Base-by-base conservation (phyloP, 2,113 vertebrate species). In the Oreochromis aureus region DNA sequence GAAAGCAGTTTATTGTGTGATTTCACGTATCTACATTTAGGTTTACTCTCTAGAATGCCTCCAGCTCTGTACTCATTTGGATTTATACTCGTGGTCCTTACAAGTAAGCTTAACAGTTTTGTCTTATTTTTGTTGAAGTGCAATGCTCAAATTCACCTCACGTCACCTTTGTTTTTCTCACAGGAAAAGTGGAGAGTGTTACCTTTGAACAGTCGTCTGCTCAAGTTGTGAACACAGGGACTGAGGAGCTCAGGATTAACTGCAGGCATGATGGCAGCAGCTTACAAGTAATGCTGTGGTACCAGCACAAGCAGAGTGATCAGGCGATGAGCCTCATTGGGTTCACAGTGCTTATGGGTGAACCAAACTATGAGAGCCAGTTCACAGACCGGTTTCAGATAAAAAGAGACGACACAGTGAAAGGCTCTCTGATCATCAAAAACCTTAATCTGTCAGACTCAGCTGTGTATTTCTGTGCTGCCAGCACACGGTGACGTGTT, bases 391-490 rank as follows among this genome's bases (percentile, higher is more conserved):
- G 36, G 2, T 94, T 95, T 54, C 0, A 22, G 5, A 12, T 90
- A 13, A 87, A 30, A 12, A 89, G 80, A 84, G 0, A 78, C 9
- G 0, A 3, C 3, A 71, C 1, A 51, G 1, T 32, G 2, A 32
- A n/a, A 59, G 92, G 89, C 54, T 58, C 34, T 16, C 89, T 95
- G 13, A 80, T 46, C 46, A 88, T 95, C 53, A 81, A 71, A 71
- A 24, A 6, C 1, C 24, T 89, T 6, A 41, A 13, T 7, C 7
- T 13, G 18, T 82, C 90, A 84, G 87, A 71, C 66, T 71, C 66
- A 30, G 93, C 92, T 84, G 69, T 94, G 83, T 95, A 94, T 90
- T 95, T 90, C 76, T 95, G 94, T 36, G 94, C 94, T 79, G 92
- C 86, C 10, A 94, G 86, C 71, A 71, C 91, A 94, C 92, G 12